Evolutionary conservation across 2,888 invertebrate species (phyloP), one percentile per base, ranked within the genome.

Genomic region (Archips crataeganus): DNA sequence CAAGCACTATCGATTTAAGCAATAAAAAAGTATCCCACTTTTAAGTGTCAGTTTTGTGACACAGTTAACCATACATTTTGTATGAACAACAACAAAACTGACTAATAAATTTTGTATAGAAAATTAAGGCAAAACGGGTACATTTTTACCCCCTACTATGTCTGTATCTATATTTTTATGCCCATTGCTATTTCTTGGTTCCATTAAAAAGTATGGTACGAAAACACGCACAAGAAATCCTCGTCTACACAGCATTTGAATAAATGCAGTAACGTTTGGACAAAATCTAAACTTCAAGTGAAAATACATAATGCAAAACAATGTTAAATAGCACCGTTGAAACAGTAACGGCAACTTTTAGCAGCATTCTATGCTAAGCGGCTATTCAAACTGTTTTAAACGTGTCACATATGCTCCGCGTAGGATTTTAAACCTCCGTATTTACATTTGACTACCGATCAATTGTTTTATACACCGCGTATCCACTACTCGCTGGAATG

Each of bases 311-410:
- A 73, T 68, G 59, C 63, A 72, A 45, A 32, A 39, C 47, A 74
- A 69, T 69, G 32, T 67, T 72, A 34, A 57, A 54, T 65, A 34
- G 57, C 47, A 64, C 59, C 23, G 74, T 68, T 32, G 67, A 68
- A 67, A 62, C 47, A 13, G 47, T 49, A 72, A 62, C 47, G 62
- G 54, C 13, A 32, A 68, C 34, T 51, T 74, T 51, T 51, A 67
- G 47, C 47, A 61, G 64, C 70, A 74, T 74, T 74, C 47, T 70
- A 74, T 70, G 74, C 69, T 68, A 75, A 73, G 66, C 51, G 62
- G 45, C 69, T 45, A 69, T 74, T 74, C 65, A 73, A 54, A 64
- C 66, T 67, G 61, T 70, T 76, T 70, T 61, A 75, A 72, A 74
- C 61, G 71, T 66, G 61, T 70, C 71, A 71, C 69, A 70, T 67